A percentile compares a stretch with the other conserved stretches of the same genome.
These are phyloP conservation scores for Phengaris arion DNA, from an alignment of 2,888 invertebrate species.

Conservation along the genomic window DNA sequence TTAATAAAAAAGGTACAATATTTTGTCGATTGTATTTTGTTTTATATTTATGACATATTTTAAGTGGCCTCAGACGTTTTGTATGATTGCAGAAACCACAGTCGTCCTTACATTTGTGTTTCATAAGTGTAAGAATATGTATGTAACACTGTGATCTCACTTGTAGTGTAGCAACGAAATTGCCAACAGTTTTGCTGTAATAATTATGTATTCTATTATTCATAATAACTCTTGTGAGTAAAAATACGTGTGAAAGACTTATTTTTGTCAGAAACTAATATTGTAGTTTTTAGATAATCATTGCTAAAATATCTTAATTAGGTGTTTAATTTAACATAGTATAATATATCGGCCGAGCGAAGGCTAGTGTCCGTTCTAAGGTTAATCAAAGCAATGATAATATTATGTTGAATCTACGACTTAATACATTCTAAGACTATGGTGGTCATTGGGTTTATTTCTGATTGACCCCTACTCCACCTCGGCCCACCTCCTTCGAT, in stretches of 20 bases:
- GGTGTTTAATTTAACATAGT: conserved; percentile 9
- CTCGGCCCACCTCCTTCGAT: conserved; percentile 44
- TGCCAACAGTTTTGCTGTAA: neutral
- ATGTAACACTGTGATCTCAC: conserved; percentile 8
- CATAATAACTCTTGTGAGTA: conserved; percentile 7
- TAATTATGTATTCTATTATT: neutral
- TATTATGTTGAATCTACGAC: conserved; percentile 10
- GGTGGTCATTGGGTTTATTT: conserved; percentile 25
- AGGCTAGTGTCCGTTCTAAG: neutral
- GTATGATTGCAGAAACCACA: neutral
- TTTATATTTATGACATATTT: neutral
- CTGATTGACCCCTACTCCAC: conserved; percentile 21
- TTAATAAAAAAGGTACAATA: neutral
- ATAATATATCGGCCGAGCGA: neutral
- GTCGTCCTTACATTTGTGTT: neutral
- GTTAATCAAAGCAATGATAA: neutral
- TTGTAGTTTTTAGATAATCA: conserved; percentile 21
- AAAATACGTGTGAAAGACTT: conserved; percentile 18
- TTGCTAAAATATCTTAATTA: conserved; percentile 3
- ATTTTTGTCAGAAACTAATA: conserved; percentile 20
- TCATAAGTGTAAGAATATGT: neutral
- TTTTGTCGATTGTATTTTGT: conserved; percentile 4
- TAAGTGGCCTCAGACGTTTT: neutral
- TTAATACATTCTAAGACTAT: conserved; percentile 21
- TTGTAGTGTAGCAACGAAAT: conserved; percentile 8